Evolutionary conservation across 2,888 invertebrate genomes (phyloP).

Genomic region (Andrena praecox): DNA sequence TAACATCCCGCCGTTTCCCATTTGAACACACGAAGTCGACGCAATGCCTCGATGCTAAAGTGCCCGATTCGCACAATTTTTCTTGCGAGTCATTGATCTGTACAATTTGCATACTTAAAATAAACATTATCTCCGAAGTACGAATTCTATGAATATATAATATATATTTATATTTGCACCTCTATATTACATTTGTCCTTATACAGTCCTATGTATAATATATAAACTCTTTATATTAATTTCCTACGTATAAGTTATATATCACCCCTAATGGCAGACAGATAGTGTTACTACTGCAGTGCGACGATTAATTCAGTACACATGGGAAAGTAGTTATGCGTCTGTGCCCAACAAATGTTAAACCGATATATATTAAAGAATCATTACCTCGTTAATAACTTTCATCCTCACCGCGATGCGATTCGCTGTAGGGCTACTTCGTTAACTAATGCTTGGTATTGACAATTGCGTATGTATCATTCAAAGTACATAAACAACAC

Average conservation of each 20-base stretch:
- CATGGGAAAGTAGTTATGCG: constrained; percentile 35
- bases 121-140: constrained; percentile 59
- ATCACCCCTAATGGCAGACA: constrained; percentile 53
- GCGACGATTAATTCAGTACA: constrained; percentile 45
- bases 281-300: constrained; percentile 45
- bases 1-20: constrained; percentile 4
- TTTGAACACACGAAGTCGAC: constrained; percentile 18
- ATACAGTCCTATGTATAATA: constrained; percentile 55
- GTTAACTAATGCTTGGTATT: constrained; percentile 30
- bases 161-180: constrained; percentile 63
- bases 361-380: constrained; percentile 22
- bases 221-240: constrained; percentile 68
- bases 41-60: constrained; percentile 23
- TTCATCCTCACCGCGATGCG: constrained; percentile 21
- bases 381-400: constrained; percentile 24
- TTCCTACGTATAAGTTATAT: constrained; percentile 60
- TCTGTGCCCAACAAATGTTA: constrained; percentile 13
- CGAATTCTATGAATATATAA: constrained; percentile 64
- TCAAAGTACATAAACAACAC: constrained; percentile 16
- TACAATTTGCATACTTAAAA: constrained; percentile 64
- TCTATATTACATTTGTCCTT: constrained; percentile 65
- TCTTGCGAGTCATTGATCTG: constrained; percentile 46
- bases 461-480: constrained; percentile 22
- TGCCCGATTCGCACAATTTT: constrained; percentile 33
- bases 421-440: constrained; percentile 26